A percentile compares a stretch with the other conserved stretches of the same genome.
These are phyloP conservation scores for Onychostruthus taczanowskii DNA, from an alignment of 2,113 vertebrate species.

Conservation along the genomic window DNA sequence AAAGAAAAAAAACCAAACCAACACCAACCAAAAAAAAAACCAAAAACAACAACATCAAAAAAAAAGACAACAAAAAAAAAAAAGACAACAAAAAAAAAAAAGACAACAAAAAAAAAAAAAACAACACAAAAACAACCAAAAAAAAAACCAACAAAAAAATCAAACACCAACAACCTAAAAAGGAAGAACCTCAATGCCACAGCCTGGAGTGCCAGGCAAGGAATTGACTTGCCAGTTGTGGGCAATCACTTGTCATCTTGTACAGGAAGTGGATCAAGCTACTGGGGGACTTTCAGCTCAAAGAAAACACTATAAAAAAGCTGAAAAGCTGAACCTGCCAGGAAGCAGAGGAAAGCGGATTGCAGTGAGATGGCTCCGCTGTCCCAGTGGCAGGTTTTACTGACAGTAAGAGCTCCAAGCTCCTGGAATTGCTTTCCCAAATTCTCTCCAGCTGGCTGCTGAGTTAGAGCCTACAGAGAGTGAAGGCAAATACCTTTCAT, in stretches of 20 bases:
- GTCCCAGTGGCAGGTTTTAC: background rate
- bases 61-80: no score
- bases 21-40: no score
- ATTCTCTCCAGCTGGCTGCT: background rate
- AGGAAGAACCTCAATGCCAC: background rate
- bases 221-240: background rate
- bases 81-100: background rate
- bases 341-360: background rate
- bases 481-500: conserved; percentile 40
- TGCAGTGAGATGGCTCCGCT: background rate
- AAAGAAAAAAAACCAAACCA: background rate
- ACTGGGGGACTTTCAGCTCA: background rate
- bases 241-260: background rate
- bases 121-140: no score
- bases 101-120: no score
- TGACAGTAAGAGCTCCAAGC: background rate
- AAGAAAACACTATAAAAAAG: background rate
- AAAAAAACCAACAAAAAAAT: background rate
- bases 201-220: background rate
- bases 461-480: background rate
- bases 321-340: background rate
- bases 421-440: conserved; percentile 40
- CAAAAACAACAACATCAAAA: no score
- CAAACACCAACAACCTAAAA: background rate
- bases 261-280: background rate